Base-by-base conservation (phyloP, 92 coral and sea anemone genomes). In the Blastomussa wellsi region DNA sequence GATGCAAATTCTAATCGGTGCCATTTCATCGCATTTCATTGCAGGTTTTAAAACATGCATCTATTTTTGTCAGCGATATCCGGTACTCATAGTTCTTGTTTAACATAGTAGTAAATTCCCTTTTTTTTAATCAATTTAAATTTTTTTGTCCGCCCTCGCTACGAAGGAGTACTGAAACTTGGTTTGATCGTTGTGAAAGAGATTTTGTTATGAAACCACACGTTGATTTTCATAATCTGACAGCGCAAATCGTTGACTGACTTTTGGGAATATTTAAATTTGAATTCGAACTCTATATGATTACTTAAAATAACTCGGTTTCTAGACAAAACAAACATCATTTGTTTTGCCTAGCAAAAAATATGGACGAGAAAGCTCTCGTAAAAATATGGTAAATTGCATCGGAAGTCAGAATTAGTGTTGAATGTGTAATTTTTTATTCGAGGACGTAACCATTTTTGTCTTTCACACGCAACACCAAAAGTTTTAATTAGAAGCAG, bases 401-500 rank as follows among this genome's bases (percentile, higher is more conserved):
- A 75, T 44, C 42, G 22, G 59, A 75, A 49, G 24, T 75, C 39
- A n/a, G 11, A 44, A 79, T 11, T 8, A 65, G 75, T 37, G 44
- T 19, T 7, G 20, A 24, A 38, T 4, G 8, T 0, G 74, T 47
- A 37, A 28, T 36, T 20, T 11, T 20, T n/a, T 14, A 14, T 32
- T 41, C 29, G 22, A 44, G 8, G 0, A 26, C 8, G 55, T 79
- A 32, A 19, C 60, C 15, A 42, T 2, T 80, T 71, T 53, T 70
- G 35, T 82, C 52, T 55, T 35, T 52, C 71, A 5, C 49, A 26
- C n/a, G 29, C 78, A 9, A 8, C 66, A 17, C 22, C 24, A 42
- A 65, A 37, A n/a, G 51, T 29, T 66, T 79, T 79, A 79, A 79
- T 65, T 77, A 44, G 79, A 74, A 28, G 39, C 6, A 48, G 37